A percentile compares a stretch with the other conserved stretches of the same genome.
phyloP scores from a whole-genome alignment of 2,797 vertebrate species.

The Remorina albescens region DNA sequence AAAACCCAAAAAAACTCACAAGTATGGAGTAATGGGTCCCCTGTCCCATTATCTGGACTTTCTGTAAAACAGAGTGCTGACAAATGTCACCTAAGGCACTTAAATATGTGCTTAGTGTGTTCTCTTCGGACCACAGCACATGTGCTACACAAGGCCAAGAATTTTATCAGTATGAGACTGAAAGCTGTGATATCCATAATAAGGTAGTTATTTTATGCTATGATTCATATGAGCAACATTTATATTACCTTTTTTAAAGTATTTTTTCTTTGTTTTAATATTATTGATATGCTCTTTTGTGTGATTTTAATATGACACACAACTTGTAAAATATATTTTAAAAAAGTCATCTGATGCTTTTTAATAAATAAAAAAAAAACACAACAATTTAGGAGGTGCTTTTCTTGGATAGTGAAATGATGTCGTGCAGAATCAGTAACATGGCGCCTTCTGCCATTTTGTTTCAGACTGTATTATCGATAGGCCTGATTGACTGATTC shows the following conservation, averaged over 20 bases:
- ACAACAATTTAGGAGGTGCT: background rate
- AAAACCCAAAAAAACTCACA: too few relatives aligned
- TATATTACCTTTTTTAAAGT: background rate
- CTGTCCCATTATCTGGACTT: slow-evolving; percentile 22
- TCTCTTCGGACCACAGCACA: slow-evolving; percentile 9
- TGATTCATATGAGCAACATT: background rate
- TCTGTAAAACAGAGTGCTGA: slow-evolving; percentile 8
- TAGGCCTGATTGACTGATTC: slow-evolving; percentile 51
- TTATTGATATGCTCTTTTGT: background rate
- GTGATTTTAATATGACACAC: background rate
- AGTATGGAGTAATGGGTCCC: slow-evolving; percentile 7
- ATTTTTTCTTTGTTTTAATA: background rate
- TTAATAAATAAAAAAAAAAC: background rate
- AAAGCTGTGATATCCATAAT: background rate
- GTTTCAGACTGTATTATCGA: slow-evolving; percentile 50
- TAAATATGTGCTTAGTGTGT: slow-evolving; percentile 14
- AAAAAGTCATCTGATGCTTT: background rate
- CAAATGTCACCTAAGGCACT: slow-evolving; percentile 16
- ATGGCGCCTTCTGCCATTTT: slow-evolving; percentile 75
- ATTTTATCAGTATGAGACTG: slow-evolving; percentile 7
- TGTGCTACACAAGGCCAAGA: background rate
- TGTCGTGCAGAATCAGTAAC: slow-evolving; percentile 33
- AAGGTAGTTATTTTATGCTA: slow-evolving; percentile 4
- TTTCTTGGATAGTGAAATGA: background rate
- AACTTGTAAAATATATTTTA: background rate